Conservation (phyloP, 1,140 invertebrate genomes). For the Epicauta chinensis region DNA sequence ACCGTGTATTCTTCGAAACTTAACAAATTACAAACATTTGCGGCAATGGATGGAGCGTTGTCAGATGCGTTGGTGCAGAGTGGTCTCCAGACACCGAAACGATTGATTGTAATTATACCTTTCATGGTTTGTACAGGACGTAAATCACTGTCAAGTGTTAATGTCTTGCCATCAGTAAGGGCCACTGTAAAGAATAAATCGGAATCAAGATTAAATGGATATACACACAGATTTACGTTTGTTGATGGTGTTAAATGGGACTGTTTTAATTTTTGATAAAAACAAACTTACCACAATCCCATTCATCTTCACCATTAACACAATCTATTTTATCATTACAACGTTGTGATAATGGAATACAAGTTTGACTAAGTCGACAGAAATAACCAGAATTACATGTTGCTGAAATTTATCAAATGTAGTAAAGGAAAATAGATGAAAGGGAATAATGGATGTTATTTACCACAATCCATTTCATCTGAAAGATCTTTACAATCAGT, state of each 20-base stretch:
- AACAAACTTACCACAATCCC: constrained; percentile 56
- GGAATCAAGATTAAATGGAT: not conserved
- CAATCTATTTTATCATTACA: constrained; percentile 62
- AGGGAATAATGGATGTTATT: constrained; percentile 5
- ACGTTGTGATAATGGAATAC: constrained; percentile 49
- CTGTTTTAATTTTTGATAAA: not conserved
- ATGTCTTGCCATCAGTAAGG: constrained; percentile 53
- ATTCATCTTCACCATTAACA: constrained; percentile 62
- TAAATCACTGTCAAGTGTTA: constrained; percentile 52
- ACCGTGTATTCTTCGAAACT: constrained; percentile 49
- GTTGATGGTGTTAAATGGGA: no score
- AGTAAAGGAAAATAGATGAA: no score
- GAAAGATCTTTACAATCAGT: constrained; percentile 66
- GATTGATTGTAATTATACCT: constrained; percentile 54
- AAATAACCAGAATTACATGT: constrained; percentile 51
- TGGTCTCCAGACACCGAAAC: constrained; percentile 53
- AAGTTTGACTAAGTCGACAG: constrained; percentile 52
- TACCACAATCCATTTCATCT: constrained; percentile 49
- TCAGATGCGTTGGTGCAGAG: constrained; percentile 48
- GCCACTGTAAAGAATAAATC: constrained; percentile 48
- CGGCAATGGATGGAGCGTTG: constrained; percentile 37
- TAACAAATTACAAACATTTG: constrained; percentile 53
- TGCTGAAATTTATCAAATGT: constrained; percentile 39
- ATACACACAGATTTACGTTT: not conserved
- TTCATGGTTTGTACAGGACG: constrained; percentile 50